phyloP scores from a whole-genome alignment of 2,797 vertebrate genomes.

The Peromyscus melanophrys region DNA sequence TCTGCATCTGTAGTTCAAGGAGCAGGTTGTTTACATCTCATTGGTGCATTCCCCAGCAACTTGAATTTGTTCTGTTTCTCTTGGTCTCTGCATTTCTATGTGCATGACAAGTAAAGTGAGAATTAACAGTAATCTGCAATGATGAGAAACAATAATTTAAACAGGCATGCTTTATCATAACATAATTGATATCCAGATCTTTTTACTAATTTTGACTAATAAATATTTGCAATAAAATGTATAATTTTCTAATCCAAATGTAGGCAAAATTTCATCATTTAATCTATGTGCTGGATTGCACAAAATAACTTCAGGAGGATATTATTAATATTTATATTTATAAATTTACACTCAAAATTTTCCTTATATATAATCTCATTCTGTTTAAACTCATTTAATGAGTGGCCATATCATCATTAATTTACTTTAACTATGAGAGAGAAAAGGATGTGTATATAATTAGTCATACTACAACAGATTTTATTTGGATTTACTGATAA shows the following conservation, averaged over 20 bases:
- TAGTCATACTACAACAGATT: neutral
- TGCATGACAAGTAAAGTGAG: constrained; percentile 76
- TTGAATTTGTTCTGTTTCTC: constrained; percentile 73
- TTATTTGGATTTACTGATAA: neutral
- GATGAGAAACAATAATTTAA: constrained; percentile 79
- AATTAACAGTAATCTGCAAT: constrained; percentile 80
- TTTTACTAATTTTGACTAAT: neutral
- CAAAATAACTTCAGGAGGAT: neutral
- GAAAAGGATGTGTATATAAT: neutral
- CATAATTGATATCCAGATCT: neutral
- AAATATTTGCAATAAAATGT: neutral
- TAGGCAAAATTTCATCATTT: neutral
- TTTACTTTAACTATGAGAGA: neutral
- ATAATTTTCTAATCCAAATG: neutral
- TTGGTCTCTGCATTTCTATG: constrained; percentile 81
- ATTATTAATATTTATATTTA: neutral
- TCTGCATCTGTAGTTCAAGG: constrained; percentile 78
- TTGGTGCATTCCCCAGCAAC: constrained; percentile 76
- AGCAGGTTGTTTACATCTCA: constrained; percentile 84
- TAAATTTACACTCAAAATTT: neutral
- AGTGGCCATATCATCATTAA: neutral
- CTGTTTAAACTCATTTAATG: neutral
- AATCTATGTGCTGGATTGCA: neutral
- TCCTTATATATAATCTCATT: neutral
- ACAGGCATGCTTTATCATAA: constrained; percentile 10